Percentiles rank a stretch among this genome's conserved stretches.
These are phyloP conservation scores for Acestrorhynchus altus DNA, from an alignment of 2,797 vertebrate genomes.

Conservation along the genomic window DNA sequence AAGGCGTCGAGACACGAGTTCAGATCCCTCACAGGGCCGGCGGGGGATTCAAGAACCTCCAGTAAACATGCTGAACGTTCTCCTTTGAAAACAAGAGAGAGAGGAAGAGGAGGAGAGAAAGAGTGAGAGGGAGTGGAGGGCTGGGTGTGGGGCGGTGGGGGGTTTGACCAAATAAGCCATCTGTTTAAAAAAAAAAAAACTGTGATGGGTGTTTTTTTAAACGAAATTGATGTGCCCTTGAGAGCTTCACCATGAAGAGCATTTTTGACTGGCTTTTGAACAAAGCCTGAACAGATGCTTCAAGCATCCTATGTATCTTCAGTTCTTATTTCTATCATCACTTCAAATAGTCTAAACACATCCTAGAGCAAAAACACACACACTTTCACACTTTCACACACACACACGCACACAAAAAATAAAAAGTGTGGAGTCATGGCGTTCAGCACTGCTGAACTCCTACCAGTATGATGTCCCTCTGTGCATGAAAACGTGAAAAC, in stretches of 20 bases:
- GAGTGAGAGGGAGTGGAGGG: too few species aligned
- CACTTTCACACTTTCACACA: conserved; percentile 9
- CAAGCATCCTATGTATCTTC: conserved; percentile 56
- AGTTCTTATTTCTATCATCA: conserved; percentile 55
- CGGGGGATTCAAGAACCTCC: conserved; percentile 39
- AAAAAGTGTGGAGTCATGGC: background rate
- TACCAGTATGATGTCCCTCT: background rate
- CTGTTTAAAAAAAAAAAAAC: conserved; percentile 40
- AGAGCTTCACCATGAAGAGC: conserved; percentile 51
- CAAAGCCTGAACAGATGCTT: conserved; percentile 63
- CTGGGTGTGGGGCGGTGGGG: background rate
- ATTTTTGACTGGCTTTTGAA: conserved; percentile 57
- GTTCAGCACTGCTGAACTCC: background rate
- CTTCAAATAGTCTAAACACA: conserved; percentile 50
- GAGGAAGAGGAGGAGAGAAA: background rate
- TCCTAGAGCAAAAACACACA: conserved; percentile 39
- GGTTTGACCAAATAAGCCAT: conserved; percentile 47
- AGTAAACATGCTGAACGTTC: conserved; percentile 45
- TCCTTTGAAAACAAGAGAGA: conserved; percentile 32
- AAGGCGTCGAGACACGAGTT: conserved; percentile 27
- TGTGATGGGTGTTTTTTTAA: conserved; percentile 42
- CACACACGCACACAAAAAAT: background rate
- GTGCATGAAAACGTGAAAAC: background rate
- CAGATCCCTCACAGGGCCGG: conserved; percentile 34
- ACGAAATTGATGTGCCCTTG: conserved; percentile 53